A percentile compares a stretch with the other conserved stretches of the same genome.
Conservation (phyloP, 2,888 invertebrate species). For the Acanthopleura granulata region DNA sequence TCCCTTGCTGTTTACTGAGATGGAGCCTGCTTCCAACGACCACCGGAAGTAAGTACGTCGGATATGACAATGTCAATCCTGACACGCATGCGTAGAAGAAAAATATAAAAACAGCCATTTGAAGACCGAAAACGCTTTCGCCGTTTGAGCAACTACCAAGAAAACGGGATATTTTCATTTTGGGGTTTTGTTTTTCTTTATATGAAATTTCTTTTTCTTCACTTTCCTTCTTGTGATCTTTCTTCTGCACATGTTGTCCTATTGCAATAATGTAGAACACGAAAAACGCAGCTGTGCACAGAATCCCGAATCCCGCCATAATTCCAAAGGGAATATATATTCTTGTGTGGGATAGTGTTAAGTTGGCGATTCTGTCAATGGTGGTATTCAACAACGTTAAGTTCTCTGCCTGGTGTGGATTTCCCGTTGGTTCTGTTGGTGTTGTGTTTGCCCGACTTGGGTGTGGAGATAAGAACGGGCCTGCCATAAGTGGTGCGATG, state of each 20-base stretch:
- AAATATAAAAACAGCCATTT: not conserved
- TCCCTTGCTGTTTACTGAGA: not conserved
- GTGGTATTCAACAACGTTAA: not conserved
- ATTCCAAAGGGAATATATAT: not conserved
- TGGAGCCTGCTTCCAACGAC: not conserved
- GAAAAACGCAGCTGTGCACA: not conserved
- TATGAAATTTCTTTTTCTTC: not conserved
- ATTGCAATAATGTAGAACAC: not conserved
- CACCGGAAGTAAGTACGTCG: slow-evolving; percentile 2
- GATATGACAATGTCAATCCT: not conserved
- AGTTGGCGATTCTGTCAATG: too few species aligned
- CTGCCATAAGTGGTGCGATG: slow-evolving; percentile 46
- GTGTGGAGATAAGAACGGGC: slow-evolving; percentile 39
- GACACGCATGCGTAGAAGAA: not conserved
- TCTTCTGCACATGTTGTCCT: not conserved
- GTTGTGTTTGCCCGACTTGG: not conserved
- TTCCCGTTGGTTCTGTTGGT: not conserved
- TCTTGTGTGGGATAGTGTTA: too few species aligned
- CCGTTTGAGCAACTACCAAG: not conserved
- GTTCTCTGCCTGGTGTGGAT: not conserved
- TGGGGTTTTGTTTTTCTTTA: not conserved
- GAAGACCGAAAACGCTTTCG: not conserved
- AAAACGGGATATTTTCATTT: not conserved
- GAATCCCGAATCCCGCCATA: not conserved
- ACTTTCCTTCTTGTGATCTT: not conserved